Conservation (phyloP, 2,888 invertebrate species). For the Metopia argyrocephala region DNA sequence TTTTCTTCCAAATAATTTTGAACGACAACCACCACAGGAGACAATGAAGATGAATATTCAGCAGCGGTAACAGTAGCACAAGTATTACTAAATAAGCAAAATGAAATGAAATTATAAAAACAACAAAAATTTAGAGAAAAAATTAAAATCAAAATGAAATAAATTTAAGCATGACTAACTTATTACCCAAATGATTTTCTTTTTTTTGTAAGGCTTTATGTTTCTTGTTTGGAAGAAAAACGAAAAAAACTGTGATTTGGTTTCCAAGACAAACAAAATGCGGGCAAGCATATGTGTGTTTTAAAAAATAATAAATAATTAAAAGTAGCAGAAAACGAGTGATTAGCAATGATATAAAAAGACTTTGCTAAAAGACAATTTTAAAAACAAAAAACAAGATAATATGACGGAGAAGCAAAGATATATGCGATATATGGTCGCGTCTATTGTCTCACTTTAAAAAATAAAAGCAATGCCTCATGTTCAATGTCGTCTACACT, state of each 20-base stretch:
- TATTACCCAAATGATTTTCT: slow-evolving; percentile 31
- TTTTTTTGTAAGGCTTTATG: slow-evolving; percentile 15
- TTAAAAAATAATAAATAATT: too few species aligned
- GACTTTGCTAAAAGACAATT: too few species aligned
- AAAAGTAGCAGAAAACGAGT: too few species aligned
- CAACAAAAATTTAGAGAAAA: neutral
- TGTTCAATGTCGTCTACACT: too few species aligned
- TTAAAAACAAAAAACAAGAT: too few species aligned
- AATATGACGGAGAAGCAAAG: too few species aligned
- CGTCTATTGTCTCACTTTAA: too few species aligned
- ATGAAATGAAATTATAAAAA: neutral
- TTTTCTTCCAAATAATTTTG: slow-evolving; percentile 66
- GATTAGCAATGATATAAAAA: too few species aligned
- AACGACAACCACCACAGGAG: slow-evolving; percentile 52
- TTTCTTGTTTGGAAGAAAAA: neutral
- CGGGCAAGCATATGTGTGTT: too few species aligned
- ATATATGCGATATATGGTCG: too few species aligned
- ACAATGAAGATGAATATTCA: slow-evolving; percentile 38
- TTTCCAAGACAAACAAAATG: too few species aligned
- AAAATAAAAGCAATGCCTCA: too few species aligned
- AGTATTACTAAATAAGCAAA: neutral
- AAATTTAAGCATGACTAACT: slow-evolving; percentile 48
- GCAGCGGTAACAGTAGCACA: neutral
- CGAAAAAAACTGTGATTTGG: neutral
- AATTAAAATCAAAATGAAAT: neutral